Evolutionary conservation across 2,797 vertebrate genomes (phyloP), one percentile per base, ranked within the genome.

Genomic region (Bradypus variegatus): DNA sequence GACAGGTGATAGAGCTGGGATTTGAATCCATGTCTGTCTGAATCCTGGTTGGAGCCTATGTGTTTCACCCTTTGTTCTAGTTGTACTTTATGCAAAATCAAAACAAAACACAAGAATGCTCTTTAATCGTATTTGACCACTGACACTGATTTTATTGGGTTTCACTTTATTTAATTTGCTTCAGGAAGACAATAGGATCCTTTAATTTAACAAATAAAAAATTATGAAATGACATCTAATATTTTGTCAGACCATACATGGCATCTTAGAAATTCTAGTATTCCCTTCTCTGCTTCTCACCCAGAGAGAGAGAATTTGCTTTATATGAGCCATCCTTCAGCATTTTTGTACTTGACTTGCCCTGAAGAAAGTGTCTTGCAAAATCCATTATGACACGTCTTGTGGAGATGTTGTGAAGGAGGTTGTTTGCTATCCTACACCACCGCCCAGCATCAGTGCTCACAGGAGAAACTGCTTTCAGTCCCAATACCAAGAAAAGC

Each of bases 141-240:
- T 9, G 10, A 25, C 41, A 27, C 18, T 83, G 58, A 31, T 84
- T 79, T 79, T 53, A 29, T 11, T 58, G 48, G 18, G 4, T 80
- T 93, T 88, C 10, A 19, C 33, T 91, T 62, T 50, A 14, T 48
- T 5, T 41, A 60, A 38, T 67, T 78, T 65, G 33, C 69, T 36
- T 48, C 79, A n/a, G 65, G 64, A 55, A 78, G n/a, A 69, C 27
- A 73, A 45, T 64, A 64, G 8, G 16, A 36, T 87, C 53, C 82
- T 89, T 83, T 73, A 41, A 77, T 50, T 84, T 50, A 91, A 67
- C 45, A 90, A 89, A 79, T 84, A 67, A 45, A 76, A 90, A 73
- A 45, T 75, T 90, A 12, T 8, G 48, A 48, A 21, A 14, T 58
- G 50, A 14, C 67, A 91, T 69, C 83, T 89, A 81, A 67, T 75